phyloP scores from a whole-genome alignment of 2,888 invertebrate genomes.

The Falcaria lacertinaria region DNA sequence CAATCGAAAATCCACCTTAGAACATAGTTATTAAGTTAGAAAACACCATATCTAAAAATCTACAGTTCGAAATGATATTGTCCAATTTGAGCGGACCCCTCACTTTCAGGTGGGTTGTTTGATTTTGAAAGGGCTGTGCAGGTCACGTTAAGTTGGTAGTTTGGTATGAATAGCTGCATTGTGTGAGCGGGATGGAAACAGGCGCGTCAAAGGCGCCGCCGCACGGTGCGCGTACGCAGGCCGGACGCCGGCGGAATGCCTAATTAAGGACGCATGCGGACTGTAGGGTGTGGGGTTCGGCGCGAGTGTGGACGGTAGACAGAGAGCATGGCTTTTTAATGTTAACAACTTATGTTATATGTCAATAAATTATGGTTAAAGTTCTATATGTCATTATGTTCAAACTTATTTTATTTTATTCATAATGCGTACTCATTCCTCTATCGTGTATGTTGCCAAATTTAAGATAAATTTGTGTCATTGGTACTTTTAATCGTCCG shows the following conservation, averaged over 20 bases:
- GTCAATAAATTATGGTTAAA: background rate
- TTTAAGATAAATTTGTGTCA: too few relatives aligned
- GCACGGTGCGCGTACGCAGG: constrained; percentile 64
- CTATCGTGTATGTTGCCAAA: too few relatives aligned
- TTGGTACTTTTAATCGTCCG: too few relatives aligned
- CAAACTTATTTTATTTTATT: too few relatives aligned
- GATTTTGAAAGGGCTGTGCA: constrained; percentile 56
- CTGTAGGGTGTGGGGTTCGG: constrained; percentile 35
- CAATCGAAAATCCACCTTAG: constrained; percentile 24
- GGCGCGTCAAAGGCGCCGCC: constrained; percentile 68
- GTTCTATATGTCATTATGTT: too few relatives aligned
- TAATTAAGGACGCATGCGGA: constrained; percentile 79
- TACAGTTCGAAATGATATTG: constrained; percentile 40
- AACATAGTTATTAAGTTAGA: constrained; percentile 8
- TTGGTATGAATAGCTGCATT: constrained; percentile 69
- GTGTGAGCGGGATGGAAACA: constrained; percentile 63
- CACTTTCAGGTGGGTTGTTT: constrained; percentile 45
- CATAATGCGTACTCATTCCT: too few relatives aligned
- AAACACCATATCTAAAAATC: constrained; percentile 8
- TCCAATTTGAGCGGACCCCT: constrained; percentile 36
- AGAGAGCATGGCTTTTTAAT: background rate
- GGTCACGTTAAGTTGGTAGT: constrained; percentile 31
- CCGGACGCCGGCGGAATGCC: constrained; percentile 75
- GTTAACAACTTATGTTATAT: background rate
- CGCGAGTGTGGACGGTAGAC: constrained; percentile 13